A percentile compares a stretch with the other conserved stretches of the same genome.
Conservation (phyloP, 2,797 vertebrate species). For the Anableps anableps region DNA sequence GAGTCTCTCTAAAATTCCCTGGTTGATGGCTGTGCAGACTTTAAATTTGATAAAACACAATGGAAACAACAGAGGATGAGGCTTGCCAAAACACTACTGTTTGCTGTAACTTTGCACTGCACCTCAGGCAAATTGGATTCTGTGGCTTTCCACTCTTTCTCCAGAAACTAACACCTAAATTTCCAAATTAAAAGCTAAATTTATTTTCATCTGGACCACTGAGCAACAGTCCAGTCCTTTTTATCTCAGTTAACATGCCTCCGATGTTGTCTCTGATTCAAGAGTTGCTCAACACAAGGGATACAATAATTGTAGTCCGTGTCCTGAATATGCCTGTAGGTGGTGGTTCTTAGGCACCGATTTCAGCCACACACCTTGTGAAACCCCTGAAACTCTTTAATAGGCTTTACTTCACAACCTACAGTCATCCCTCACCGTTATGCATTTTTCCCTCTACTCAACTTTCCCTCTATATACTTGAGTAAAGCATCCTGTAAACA, state of each 20-base stretch:
- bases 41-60: neutral
- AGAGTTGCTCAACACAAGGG: neutral
- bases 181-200: neutral
- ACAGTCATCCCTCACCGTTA: no score
- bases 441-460: neutral
- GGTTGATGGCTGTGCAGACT: no score
- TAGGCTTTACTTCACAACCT: neutral
- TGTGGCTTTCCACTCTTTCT: neutral
- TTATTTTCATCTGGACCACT: neutral
- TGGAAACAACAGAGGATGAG: neutral
- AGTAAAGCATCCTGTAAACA: neutral
- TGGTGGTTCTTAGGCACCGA: no score
- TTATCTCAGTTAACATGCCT: no score
- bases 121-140: neutral
- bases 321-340: no score
- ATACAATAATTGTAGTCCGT: no score
- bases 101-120: neutral
- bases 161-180: neutral
- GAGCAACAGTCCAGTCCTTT: no score
- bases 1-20: no score
- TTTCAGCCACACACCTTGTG: neutral
- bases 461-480: neutral
- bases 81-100: neutral
- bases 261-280: neutral
- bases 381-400: neutral